phyloP scores from a whole-genome alignment of 2,797 vertebrate species.

The Gambusia yucatana region DNA sequence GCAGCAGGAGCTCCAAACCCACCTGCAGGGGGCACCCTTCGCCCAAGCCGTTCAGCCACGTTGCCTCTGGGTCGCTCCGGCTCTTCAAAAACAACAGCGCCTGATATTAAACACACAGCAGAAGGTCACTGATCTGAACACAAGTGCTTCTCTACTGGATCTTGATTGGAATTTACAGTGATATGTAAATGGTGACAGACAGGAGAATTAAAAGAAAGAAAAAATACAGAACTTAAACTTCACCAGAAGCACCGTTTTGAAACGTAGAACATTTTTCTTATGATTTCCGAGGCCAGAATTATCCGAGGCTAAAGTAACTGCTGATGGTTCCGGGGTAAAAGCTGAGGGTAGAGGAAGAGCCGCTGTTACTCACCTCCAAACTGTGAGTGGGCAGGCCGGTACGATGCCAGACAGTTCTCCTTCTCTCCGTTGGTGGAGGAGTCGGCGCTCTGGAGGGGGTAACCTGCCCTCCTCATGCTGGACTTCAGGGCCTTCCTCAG shows the following conservation, averaged over 20 bases:
- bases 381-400: slow-evolving; percentile 71
- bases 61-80: slow-evolving; percentile 45
- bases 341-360: not conserved
- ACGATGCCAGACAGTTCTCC: slow-evolving; percentile 82
- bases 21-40: slow-evolving; percentile 61
- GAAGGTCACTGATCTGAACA: not conserved
- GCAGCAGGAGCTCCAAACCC: not conserved
- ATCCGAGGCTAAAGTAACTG: not conserved
- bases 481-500: slow-evolving; percentile 88
- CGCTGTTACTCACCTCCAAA: slow-evolving; percentile 72
- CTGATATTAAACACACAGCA: slow-evolving; percentile 21
- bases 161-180: not conserved
- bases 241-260: not conserved
- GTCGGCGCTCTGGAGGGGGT: slow-evolving; percentile 52
- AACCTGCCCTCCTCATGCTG: slow-evolving; percentile 85
- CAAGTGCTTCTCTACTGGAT: not conserved
- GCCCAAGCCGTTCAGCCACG: slow-evolving; percentile 71
- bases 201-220: not conserved
- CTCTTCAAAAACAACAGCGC: slow-evolving; percentile 43
- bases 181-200: not conserved
- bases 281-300: not conserved
- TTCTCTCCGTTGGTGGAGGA: slow-evolving; percentile 79
- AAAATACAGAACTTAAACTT: not conserved
- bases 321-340: not conserved
- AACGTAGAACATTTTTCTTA: not conserved